These are phyloP conservation scores for Phytoseiulus persimilis DNA, from an alignment of 2,888 invertebrate species.

Conservation along the genomic window DNA sequence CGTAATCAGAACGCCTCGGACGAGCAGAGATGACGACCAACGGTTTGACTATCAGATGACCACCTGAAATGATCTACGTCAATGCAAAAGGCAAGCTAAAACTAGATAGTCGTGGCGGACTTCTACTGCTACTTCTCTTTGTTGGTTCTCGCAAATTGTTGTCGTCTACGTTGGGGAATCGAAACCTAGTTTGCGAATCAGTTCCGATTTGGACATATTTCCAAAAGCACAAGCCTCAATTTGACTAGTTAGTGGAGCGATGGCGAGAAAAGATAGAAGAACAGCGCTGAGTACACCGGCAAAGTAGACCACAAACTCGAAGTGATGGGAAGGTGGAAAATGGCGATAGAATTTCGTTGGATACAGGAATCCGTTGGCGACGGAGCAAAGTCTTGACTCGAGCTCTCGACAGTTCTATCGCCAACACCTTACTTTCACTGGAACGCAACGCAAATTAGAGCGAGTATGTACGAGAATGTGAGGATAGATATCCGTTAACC, in stretches of 20 bases:
- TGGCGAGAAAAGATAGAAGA: too few relatives aligned
- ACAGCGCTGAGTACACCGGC: too few relatives aligned
- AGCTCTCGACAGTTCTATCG: too few relatives aligned
- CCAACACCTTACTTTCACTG: too few relatives aligned
- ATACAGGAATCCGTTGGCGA: too few relatives aligned
- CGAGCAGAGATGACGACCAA: not conserved
- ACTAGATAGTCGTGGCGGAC: not conserved
- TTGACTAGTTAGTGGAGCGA: too few relatives aligned
- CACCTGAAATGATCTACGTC: not conserved
- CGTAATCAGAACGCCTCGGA: not conserved
- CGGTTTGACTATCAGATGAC: slow-evolving; percentile 5
- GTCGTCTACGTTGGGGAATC: not conserved
- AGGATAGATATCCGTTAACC: not conserved
- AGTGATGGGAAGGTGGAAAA: too few relatives aligned
- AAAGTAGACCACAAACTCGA: too few relatives aligned
- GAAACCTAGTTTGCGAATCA: not conserved
- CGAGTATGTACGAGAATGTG: not conserved
- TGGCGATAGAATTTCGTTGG: too few relatives aligned
- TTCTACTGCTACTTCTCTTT: not conserved
- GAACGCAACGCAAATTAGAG: not conserved
- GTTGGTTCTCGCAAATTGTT: not conserved
- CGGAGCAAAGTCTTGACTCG: too few relatives aligned
- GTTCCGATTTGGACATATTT: not conserved
- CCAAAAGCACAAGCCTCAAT: too few relatives aligned
- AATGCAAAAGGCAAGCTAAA: not conserved